phyloP scores from a whole-genome alignment of 2,888 invertebrate genomes.

The Chloroclystis v-ata region DNA sequence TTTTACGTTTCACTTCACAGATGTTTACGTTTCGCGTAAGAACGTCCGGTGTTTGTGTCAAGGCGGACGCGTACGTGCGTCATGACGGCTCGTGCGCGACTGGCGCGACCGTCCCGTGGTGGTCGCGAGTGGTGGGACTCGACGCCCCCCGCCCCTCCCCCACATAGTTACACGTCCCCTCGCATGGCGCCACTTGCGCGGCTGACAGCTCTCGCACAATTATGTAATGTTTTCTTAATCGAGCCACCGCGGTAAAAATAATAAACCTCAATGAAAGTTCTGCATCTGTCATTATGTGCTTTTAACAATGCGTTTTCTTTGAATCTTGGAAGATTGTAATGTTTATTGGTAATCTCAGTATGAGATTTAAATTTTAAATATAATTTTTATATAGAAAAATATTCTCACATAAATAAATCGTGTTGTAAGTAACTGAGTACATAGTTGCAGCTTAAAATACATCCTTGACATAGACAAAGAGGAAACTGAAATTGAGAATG shows the following conservation, averaged over 20 bases:
- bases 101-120: slow-evolving; percentile 52
- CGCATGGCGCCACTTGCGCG: slow-evolving; percentile 74
- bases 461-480: slow-evolving; percentile 22
- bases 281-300: slow-evolving; percentile 38
- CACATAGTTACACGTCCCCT: slow-evolving; percentile 70
- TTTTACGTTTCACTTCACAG: slow-evolving; percentile 57
- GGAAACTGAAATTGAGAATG: slow-evolving; percentile 46
- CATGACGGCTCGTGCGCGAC: slow-evolving; percentile 69
- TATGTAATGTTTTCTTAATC: slow-evolving; percentile 76
- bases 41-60: slow-evolving; percentile 50
- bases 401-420: no score
- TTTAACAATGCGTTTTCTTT: slow-evolving; percentile 21
- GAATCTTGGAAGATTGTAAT: slow-evolving; percentile 29
- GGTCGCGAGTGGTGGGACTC: slow-evolving; percentile 61
- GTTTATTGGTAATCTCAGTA: no score
- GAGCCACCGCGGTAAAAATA: slow-evolving; percentile 62
- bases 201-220: slow-evolving; percentile 66
- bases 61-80: slow-evolving; percentile 61
- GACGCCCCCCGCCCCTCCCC: slow-evolving; percentile 60
- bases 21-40: slow-evolving; percentile 68
- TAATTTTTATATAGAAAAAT: no score
- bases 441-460: no score
- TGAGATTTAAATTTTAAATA: no score
- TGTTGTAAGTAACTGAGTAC: no score
- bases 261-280: slow-evolving; percentile 40